phyloP scores from a whole-genome alignment of 2,888 invertebrate genomes.

The Vanessa cardui region DNA sequence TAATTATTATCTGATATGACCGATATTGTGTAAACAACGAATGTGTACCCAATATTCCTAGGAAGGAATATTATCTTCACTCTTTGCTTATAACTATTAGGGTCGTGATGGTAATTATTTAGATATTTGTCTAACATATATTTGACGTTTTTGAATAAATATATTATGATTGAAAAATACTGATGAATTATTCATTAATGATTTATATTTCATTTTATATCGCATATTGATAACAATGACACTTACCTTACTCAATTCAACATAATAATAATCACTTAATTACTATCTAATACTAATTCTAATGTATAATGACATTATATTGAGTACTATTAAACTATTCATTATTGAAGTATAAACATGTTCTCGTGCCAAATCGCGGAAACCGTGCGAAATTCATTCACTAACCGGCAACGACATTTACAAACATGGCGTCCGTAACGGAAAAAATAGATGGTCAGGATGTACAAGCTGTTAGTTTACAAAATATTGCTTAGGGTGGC shows the following conservation, averaged over 20 bases:
- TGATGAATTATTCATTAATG: not conserved
- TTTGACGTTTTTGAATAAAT: not conserved
- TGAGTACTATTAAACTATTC: slow-evolving; percentile 15
- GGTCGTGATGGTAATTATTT: slow-evolving; percentile 39
- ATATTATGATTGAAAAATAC: not conserved
- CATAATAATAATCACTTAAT: not conserved
- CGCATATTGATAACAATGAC: not conserved
- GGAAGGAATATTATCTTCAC: slow-evolving; percentile 53
- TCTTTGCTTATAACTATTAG: slow-evolving; percentile 43
- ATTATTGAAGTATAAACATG: slow-evolving; percentile 38
- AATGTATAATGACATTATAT: slow-evolving; percentile 6
- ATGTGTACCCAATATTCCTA: slow-evolving; percentile 40
- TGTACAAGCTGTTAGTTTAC: slow-evolving; percentile 71
- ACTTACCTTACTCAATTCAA: slow-evolving; percentile 4
- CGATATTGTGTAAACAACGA: slow-evolving; percentile 56
- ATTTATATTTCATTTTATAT: not conserved
- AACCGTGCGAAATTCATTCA: slow-evolving; percentile 79
- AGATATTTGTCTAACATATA: slow-evolving; percentile 36
- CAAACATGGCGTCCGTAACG: slow-evolving; percentile 72
- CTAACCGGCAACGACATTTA: slow-evolving; percentile 68
- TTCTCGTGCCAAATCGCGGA: slow-evolving; percentile 68
- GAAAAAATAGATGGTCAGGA: slow-evolving; percentile 80
- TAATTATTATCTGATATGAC: slow-evolving; percentile 61
- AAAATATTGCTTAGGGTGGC: slow-evolving; percentile 76
- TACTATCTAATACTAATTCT: slow-evolving; percentile 1